Evolutionary conservation across 2,113 vertebrate genomes (phyloP), one percentile per base, ranked within the genome.

Genomic region (Serranochromis macrocephalus): DNA sequence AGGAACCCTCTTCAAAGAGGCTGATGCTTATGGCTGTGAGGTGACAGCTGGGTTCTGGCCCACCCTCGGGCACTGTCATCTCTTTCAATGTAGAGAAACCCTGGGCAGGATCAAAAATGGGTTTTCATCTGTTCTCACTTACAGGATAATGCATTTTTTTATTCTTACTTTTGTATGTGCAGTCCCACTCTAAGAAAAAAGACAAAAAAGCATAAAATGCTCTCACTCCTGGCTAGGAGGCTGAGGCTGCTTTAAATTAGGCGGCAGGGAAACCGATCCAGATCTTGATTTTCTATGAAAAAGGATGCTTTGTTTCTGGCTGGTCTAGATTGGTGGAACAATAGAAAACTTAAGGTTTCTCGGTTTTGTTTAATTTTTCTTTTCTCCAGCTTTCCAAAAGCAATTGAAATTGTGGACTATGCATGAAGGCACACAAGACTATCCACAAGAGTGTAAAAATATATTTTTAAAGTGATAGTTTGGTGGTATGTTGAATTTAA

Each of bases 11-110:
- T 94, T 96, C 94, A 96, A 96, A 96, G 90, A 80, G 87, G 66
- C 91, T 73, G 93, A 96, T 95, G 94, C 94, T 92, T 94, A 96
- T 95, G 94, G 96, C 95, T 95, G 92, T 87, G 92, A 89, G 85
- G 93, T 94, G 93, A 94, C 61, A 92, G 89, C 92, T 90, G 93
- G 90, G 71, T 91, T 87, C 86, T 71, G 61, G 91, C 85, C 92
- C 73, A 49, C 90, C 92, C 91, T 91, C 40, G 31, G 93, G 91
- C 92, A 85, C 63, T 87, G 61, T 86, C 85, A 88, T 86, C 68
- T 93, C 83, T 95, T 93, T 94, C 88, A 93, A 71, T 91, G 87
- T 87, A 94, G 92, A 92, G 55, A 87, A 94, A 93, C 89, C 95
- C 88, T 83, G 89, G 93, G 91, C 88, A 88, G 88, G 66, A 91